Evolutionary conservation across 2,113 vertebrate genomes (phyloP), one percentile per base, ranked within the genome.

Genomic region (Meleagris gallopavo): DNA sequence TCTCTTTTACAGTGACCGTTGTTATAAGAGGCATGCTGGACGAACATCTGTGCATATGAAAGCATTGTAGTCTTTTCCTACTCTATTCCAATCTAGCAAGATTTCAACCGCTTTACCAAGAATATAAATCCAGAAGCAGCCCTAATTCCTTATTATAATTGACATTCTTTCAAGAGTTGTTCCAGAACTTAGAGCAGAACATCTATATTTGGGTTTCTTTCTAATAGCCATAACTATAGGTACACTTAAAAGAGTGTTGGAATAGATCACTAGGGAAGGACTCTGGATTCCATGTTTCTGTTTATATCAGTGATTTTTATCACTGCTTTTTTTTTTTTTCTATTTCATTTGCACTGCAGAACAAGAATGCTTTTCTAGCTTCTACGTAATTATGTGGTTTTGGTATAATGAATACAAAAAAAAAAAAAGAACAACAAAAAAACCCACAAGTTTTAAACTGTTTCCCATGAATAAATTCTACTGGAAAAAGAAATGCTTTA

Each of bases 201-300:
- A 81, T 83, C 89, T 93, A 61, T 91, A 93, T 95, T 97, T 95
- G 88, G 70, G 43, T 71, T 94, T 95, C 78, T 65, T 83, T 69
- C 83, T 88, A 86, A 78, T 54, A 86, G 88, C 78, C 65, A 82
- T 95, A 75, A 76, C 83, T 93, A 62, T 30, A 62, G 76, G 72
- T 86, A 92, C 41, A 24, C 85, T 94, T 83, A 67, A 57, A 86
- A 86, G 64, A 83, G 70, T 2, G 6, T 36, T 83, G 84, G 60
- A 76, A 57, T 40, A 61, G 60, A 78, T 66, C 71, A n/a, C 67
- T 92, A 6, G 86, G 89, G 91, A 83, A 87, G 74, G 89, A 70
- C 67, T 83, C 48, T 74, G 55, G 41, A 40, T 88, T 29, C 87
- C 74, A 27, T 7, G 17, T 87, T 95, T 89, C 66, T 88, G 93